Evolutionary conservation across 2,113 vertebrate genomes (phyloP), one percentile per base, ranked within the genome.

Genomic region (human): DNA sequence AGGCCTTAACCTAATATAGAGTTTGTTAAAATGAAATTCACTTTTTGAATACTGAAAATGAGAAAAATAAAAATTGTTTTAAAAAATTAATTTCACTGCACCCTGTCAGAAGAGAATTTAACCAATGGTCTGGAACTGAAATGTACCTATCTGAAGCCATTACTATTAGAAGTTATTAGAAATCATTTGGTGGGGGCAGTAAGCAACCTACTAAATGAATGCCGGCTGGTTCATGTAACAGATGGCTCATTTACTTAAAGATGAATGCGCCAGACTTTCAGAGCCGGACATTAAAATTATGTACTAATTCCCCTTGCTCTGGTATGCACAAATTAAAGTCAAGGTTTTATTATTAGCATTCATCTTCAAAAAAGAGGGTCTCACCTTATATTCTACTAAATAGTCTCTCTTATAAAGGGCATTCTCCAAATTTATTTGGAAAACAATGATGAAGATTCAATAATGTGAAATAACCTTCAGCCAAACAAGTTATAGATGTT

Each of bases 1-100:
- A 93, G 68, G 45, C 18, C 48, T 87, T 82, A 93, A 52, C 23
- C 38, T 81, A 96, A 82, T 40, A 59, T n/a, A 35, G 66, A 55
- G 10, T 93, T 43, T 89, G n/a, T 82, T 87, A 73, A 82, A 75
- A 88, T 88, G 52, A 95, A 81, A 87, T 73, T 57, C 12, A 64
- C 12, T 64, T 64, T 64, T 64, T 64, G 61, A 64, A 64, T 64
- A 30, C 61, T 64, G 12, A 32, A 64, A 64, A 30, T 32, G 27
- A 64, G 61, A 64, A 64, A 64, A 64, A 64, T 32, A 64, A 64
- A 64, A 32, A 14, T 32, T 64, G 27, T 30, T 64, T 64, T 13
- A 64, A 64, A 64, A 32, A 64, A 32, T 32, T 64, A 64, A 64
- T 32, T 79, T 89, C 35, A 72, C 4, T n/a, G 18, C 61, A 83